Evolutionary conservation across 2,888 invertebrate genomes (phyloP).

Genomic region (Mermis nigrescens): DNA sequence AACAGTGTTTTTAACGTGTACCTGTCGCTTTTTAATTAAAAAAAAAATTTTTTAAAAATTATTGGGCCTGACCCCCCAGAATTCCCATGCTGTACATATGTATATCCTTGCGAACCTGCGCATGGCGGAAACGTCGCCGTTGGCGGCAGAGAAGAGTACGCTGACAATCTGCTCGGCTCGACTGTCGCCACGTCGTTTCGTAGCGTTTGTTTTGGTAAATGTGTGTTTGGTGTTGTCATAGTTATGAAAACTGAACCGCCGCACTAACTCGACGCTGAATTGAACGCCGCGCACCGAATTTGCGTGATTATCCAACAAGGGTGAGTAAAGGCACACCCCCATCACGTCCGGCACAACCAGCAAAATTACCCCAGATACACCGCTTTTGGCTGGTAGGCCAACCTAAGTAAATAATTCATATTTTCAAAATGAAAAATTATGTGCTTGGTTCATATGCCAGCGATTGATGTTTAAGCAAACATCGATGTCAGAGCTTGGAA

Average conservation of each 20-base stretch:
- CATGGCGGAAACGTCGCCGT: slow-evolving; percentile 81
- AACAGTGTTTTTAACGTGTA: too few relatives aligned
- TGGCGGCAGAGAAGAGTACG: slow-evolving; percentile 74
- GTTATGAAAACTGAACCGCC: slow-evolving; percentile 77
- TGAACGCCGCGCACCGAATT: slow-evolving; percentile 74
- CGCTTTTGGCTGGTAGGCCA: slow-evolving; percentile 38
- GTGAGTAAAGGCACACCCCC: slow-evolving; percentile 81
- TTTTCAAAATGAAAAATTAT: too few relatives aligned
- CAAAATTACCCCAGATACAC: slow-evolving; percentile 62
- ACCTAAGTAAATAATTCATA: slow-evolving; percentile 29
- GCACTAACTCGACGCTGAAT: slow-evolving; percentile 65
- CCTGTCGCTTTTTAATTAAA: too few relatives aligned
- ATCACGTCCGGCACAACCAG: slow-evolving; percentile 82
- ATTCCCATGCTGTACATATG: too few relatives aligned
- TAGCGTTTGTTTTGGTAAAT: slow-evolving; percentile 74
- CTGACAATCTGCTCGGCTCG: slow-evolving; percentile 78
- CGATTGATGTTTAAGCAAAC: too few relatives aligned
- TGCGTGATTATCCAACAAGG: slow-evolving; percentile 65
- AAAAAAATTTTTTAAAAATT: too few relatives aligned
- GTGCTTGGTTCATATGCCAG: too few relatives aligned
- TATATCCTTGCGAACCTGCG: too few relatives aligned
- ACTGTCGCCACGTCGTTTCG: slow-evolving; percentile 69
- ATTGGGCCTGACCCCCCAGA: too few relatives aligned
- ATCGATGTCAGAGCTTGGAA: too few relatives aligned
- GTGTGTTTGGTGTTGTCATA: slow-evolving; percentile 82